These are phyloP conservation scores for Aphyosemion australe DNA, from an alignment of 2,113 vertebrate genomes.

Conservation along the genomic window DNA sequence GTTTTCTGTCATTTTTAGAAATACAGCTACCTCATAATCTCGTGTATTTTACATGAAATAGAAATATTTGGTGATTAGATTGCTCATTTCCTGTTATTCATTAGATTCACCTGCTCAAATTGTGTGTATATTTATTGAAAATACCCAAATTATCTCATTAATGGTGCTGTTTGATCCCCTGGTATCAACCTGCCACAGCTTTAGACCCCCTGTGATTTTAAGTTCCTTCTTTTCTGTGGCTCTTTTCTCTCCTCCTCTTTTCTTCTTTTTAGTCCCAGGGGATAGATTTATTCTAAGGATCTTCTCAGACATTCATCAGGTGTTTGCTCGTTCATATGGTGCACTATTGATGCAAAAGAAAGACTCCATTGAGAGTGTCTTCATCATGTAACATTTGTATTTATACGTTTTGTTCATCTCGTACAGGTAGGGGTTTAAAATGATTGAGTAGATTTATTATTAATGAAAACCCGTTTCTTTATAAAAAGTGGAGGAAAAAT, in stretches of 20 bases:
- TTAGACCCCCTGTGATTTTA: conserved; percentile 22
- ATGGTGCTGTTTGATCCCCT: conserved; percentile 6
- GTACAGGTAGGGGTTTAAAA: conserved; percentile 14
- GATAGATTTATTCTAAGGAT: conserved; percentile 40
- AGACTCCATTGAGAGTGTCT: conserved; percentile 35
- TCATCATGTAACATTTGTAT: conserved; percentile 44
- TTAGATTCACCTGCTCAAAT: background rate
- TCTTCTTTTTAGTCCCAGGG: conserved; percentile 21
- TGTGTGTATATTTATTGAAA: background rate
- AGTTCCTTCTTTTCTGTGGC: conserved; percentile 18
- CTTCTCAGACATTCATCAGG: conserved; percentile 51
- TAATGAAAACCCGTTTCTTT: conserved; percentile 28
- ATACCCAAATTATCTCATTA: background rate
- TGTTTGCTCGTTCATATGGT: conserved; percentile 46
- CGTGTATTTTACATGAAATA: background rate
- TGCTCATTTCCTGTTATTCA: background rate
- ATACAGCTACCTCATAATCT: background rate
- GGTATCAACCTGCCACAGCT: conserved; percentile 36
- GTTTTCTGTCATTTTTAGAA: conserved; percentile 5
- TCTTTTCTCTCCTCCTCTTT: conserved; percentile 13
- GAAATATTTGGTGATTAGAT: background rate
- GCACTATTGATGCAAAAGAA: conserved; percentile 37
- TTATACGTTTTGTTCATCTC: conserved; percentile 39
- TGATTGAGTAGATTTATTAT: conserved; percentile 54
- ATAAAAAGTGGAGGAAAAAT: background rate